Base-by-base conservation (phyloP, 1,140 invertebrate genomes). In the Cydia splendana region DNA sequence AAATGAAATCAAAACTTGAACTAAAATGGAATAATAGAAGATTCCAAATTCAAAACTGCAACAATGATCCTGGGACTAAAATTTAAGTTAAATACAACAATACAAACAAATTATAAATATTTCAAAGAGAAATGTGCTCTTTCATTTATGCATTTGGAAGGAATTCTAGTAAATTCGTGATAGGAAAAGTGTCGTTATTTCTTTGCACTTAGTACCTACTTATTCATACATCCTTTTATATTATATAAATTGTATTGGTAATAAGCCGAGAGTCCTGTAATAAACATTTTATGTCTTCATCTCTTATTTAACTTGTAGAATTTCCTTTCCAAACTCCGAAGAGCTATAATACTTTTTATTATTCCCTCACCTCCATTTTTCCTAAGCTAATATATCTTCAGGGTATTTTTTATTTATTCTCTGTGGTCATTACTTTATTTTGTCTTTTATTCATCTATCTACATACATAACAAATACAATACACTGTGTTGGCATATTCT, bases 201-300 rank as follows among this genome's bases (percentile, higher is more conserved):
- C 13, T 51, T 51, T 51, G 15, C 45, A 15, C 34, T 24, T 30
- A 30, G 2, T 30, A 30, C 30, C 1, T 42, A 42, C 10, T 42
- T 42, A 0, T 42, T 42, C 9, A 42, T 42, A 10, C 9, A 42
- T 42, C 9, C 38, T 42, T 42, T 9, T 42, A 42, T 42, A 42
- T 42, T 42, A 57, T 57, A 6, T 42, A 42, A 10, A 42, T 42
- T 42, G 20, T 57, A 6, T 18, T 18, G 4, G 53, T 57, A 57
- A 57, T 18, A 57, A 57, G 53, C 53, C 7, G 5, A 57, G 6
- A 57, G 4, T 57, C 15, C 13, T 57, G 53, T 57, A 57, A 57
- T 57, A 57, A 57, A 57, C 53, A 57, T 57, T 57, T 57, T 18
- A 57, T 57, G 53, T 57, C 53, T 57, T 57, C 15, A 57, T 57